These are phyloP conservation scores for Loris lydekkerianus DNA, from an alignment of 2,797 vertebrate species.

Conservation along the genomic window DNA sequence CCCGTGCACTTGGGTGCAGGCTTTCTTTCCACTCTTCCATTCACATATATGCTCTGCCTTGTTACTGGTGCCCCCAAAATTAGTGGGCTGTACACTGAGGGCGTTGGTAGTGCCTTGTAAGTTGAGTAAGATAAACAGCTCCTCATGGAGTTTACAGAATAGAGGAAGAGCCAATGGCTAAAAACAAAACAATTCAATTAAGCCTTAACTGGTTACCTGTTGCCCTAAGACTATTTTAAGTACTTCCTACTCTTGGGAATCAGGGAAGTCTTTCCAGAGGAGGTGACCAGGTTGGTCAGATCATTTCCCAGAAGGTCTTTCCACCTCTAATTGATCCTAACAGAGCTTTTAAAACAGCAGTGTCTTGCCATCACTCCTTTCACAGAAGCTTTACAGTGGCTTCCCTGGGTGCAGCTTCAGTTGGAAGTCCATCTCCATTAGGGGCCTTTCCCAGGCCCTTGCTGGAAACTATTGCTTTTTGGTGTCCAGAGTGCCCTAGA, in stretches of 20 bases:
- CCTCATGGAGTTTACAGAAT: background rate
- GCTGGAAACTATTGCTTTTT: background rate
- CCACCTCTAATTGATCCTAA: background rate
- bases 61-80: accelerated
- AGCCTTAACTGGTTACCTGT: background rate
- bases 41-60: background rate
- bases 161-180: background rate
- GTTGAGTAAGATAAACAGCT: background rate
- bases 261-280: slow-evolving; percentile 20
- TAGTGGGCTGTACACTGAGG: background rate
- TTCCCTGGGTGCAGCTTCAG: background rate
- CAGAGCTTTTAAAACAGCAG: background rate
- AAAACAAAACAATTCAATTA: background rate
- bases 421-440: background rate
- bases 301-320: background rate
- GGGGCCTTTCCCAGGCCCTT: background rate
- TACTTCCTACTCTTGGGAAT: background rate
- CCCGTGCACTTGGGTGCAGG: background rate
- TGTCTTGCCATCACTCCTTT: background rate
- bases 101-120: background rate
- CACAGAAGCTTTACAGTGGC: background rate
- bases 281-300: background rate
- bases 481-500: background rate
- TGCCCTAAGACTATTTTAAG: background rate
- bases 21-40: background rate